These are phyloP conservation scores for Scomberomorus guttatus DNA, from an alignment of 2,797 vertebrate species.

Conservation along the genomic window DNA sequence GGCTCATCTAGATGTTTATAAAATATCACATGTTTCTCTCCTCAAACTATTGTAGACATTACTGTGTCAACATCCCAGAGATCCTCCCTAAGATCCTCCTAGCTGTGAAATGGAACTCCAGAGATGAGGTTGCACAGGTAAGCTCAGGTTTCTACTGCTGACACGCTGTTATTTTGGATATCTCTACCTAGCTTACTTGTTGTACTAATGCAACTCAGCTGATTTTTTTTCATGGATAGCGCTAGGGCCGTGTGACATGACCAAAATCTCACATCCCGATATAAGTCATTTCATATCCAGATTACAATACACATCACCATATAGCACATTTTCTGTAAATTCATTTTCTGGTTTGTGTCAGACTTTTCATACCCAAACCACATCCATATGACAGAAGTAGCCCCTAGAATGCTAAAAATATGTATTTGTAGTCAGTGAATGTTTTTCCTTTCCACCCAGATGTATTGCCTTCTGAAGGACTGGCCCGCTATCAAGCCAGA, in stretches of 20 bases:
- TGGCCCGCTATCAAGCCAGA: conserved; percentile 98
- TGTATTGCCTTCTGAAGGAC: conserved; percentile 99
- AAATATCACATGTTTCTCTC: background rate
- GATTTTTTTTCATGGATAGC: conserved; percentile 19
- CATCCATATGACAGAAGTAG: too few species aligned
- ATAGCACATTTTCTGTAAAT: too few species aligned
- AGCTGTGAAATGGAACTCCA: conserved; percentile 99
- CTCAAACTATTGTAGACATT: conserved; percentile 86
- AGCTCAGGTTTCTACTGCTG: conserved; percentile 48
- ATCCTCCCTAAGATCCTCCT: conserved; percentile 97
- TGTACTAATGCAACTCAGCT: conserved; percentile 19
- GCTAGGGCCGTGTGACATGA: too few species aligned
- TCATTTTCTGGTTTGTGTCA: too few species aligned
- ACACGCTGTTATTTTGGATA: conserved; percentile 33
- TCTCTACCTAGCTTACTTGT: background rate
- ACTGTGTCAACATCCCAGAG: conserved; percentile 95
- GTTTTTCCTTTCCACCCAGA: conserved; percentile 78
- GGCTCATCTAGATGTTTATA: background rate
- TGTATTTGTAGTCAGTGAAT: background rate
- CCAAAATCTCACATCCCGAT: too few species aligned
- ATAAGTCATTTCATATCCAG: too few species aligned
- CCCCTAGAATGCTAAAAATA: background rate
- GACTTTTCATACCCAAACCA: too few species aligned
- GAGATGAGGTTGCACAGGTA: conserved; percentile 99
- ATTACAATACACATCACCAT: too few species aligned